Evolutionary conservation across 2,797 vertebrate species (phyloP).

Genomic region (Macropodus opercularis): DNA sequence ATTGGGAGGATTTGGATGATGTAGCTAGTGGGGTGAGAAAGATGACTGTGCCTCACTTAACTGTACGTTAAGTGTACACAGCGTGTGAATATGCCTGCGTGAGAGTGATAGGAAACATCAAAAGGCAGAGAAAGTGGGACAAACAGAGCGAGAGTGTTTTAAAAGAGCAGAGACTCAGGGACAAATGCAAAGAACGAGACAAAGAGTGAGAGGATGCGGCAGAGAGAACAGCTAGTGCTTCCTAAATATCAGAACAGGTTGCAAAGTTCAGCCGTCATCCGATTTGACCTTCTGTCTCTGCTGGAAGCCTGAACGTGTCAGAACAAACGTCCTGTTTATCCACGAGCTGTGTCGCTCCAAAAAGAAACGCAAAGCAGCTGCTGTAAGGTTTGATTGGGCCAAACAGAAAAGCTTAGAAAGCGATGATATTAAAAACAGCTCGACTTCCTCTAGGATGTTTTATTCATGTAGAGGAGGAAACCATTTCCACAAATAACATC

Average conservation of each 20-base stretch:
- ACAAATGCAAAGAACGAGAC: not conserved
- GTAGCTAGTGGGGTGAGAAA: not conserved
- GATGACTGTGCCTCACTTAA: conserved; percentile 6
- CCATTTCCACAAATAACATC: not conserved
- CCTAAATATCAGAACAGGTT: conserved; percentile 37
- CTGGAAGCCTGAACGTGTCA: conserved; percentile 1
- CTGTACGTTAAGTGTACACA: not conserved
- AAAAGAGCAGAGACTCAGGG: not conserved
- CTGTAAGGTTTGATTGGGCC: not conserved
- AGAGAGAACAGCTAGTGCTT: conserved; percentile 10
- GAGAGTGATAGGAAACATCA: not conserved
- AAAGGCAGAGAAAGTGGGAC: conserved; percentile 5
- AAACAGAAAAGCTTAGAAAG: conserved; percentile 1
- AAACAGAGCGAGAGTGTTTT: not conserved
- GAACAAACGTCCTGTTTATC: conserved; percentile 2
- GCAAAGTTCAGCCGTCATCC: conserved; percentile 41
- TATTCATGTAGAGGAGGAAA: not conserved
- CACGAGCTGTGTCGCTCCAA: not conserved
- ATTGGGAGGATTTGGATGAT: conserved; percentile 6
- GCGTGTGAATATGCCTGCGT: not conserved
- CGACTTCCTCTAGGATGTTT: not conserved
- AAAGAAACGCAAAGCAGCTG: not conserved
- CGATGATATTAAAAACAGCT: not conserved
- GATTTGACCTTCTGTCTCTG: conserved; percentile 35
- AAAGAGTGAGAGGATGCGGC: not conserved